phyloP scores from a whole-genome alignment of 2,888 invertebrate species.

The Drosophila yooni region DNA sequence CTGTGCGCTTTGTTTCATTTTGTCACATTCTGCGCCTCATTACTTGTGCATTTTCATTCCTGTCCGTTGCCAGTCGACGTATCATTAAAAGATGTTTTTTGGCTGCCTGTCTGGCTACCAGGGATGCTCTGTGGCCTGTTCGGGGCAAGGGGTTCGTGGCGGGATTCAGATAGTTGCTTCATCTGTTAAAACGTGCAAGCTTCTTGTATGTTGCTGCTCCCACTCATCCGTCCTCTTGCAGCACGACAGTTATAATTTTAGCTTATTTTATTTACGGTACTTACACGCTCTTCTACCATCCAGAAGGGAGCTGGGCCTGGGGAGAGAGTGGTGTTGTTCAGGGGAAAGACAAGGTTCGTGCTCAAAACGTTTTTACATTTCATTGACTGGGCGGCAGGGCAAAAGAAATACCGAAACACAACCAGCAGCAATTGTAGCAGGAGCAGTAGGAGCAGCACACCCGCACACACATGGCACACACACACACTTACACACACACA shows the following conservation, averaged over 20 bases:
- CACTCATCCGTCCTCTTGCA: background rate
- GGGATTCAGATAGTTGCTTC: conserved; percentile 29
- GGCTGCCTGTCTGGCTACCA: background rate
- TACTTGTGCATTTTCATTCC: conserved; percentile 53
- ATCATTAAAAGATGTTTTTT: conserved; percentile 69
- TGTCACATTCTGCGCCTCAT: conserved; percentile 64
- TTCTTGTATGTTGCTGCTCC: conserved; percentile 22
- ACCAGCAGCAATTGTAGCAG: conserved; percentile 22
- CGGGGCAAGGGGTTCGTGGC: background rate
- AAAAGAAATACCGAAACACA: conserved; percentile 45
- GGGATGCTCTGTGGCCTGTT: background rate
- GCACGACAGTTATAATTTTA: conserved; percentile 64
- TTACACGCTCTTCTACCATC: conserved; percentile 62
- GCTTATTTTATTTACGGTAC: conserved; percentile 75
- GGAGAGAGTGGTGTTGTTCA: background rate
- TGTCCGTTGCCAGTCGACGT: conserved; percentile 46
- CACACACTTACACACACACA: conserved; percentile 18
- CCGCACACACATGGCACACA: conserved; percentile 27
- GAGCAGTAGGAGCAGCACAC: conserved; percentile 34
- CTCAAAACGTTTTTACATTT: conserved; percentile 79
- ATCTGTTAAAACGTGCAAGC: conserved; percentile 28
- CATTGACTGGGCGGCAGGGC: conserved; percentile 66
- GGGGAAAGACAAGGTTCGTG: conserved; percentile 68
- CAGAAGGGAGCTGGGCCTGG: background rate
- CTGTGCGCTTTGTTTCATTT: conserved; percentile 17